Conservation (phyloP, 2,888 invertebrate species). For the Coelinius sp. region DNA sequence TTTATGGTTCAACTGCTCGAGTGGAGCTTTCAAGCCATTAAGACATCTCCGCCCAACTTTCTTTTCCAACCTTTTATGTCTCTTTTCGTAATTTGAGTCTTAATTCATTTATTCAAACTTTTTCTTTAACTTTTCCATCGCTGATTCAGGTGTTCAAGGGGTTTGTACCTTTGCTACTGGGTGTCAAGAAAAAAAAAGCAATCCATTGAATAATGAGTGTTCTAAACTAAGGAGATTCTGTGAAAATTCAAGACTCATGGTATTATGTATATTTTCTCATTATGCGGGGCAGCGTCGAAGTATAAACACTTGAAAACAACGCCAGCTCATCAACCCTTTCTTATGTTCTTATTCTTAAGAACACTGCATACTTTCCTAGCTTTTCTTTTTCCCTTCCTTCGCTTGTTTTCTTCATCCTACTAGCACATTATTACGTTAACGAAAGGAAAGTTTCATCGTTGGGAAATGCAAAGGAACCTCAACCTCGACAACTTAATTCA, state of each 20-base stretch:
- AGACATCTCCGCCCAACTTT: conserved; percentile 34
- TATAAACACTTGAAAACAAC: conserved; percentile 35
- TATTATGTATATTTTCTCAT: conserved; percentile 35
- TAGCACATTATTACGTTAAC: conserved; percentile 26
- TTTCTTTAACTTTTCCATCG: not conserved
- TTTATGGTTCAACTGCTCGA: not conserved
- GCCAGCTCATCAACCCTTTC: conserved; percentile 32
- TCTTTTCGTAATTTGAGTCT: not conserved
- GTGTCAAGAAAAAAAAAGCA: not conserved
- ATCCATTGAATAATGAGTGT: not conserved
- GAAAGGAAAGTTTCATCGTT: conserved; percentile 31
- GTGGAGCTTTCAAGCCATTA: conserved; percentile 7
- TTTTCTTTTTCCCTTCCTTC: not conserved
- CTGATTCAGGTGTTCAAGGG: not conserved
- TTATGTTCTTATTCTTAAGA: conserved; percentile 4
- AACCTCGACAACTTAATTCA: not conserved
- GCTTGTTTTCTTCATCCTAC: not conserved
- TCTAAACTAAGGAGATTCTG: not conserved
- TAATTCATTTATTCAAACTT: not conserved
- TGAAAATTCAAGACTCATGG: not conserved
- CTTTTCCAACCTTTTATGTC: conserved; percentile 34
- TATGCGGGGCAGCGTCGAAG: conserved; percentile 30
- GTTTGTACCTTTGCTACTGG: not conserved
- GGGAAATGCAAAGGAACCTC: conserved; percentile 24
- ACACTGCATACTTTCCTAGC: not conserved